These are phyloP conservation scores for Dilophus febrilis DNA, from an alignment of 2,888 invertebrate species.

Conservation along the genomic window DNA sequence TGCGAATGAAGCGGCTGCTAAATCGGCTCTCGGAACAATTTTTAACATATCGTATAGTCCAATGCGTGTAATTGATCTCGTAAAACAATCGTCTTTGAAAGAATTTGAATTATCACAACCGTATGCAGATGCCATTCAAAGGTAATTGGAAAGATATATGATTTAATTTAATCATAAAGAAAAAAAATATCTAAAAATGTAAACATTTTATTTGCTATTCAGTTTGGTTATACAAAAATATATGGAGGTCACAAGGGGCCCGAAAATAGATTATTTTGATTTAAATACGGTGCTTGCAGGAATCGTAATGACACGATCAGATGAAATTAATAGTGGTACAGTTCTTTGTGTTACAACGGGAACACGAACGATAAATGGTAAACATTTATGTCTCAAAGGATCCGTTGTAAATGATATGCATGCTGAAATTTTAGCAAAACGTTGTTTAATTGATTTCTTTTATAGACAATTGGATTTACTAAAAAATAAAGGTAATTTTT, in stretches of 20 bases:
- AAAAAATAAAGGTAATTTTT: slow-evolving; percentile 33
- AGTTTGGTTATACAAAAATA: too few species aligned
- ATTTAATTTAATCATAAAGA: too few species aligned
- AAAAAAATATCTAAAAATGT: not conserved
- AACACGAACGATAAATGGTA: slow-evolving; percentile 89
- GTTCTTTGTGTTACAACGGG: slow-evolving; percentile 68
- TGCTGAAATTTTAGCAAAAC: slow-evolving; percentile 84
- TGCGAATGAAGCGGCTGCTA: slow-evolving; percentile 80
- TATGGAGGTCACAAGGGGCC: too few species aligned
- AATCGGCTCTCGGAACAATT: slow-evolving; percentile 53
- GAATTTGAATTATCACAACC: slow-evolving; percentile 45
- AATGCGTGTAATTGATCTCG: slow-evolving; percentile 21
- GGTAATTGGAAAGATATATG: slow-evolving; percentile 28
- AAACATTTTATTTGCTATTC: too few species aligned
- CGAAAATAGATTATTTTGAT: slow-evolving; percentile 54
- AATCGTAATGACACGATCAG: slow-evolving; percentile 67
- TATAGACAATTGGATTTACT: slow-evolving; percentile 59
- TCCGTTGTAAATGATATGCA: slow-evolving; percentile 87
- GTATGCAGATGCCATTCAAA: slow-evolving; percentile 57
- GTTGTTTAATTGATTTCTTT: slow-evolving; percentile 61
- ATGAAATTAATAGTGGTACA: slow-evolving; percentile 30
- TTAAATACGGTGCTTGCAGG: slow-evolving; percentile 90
- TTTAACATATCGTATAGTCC: slow-evolving; percentile 31
- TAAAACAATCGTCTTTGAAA: slow-evolving; percentile 21
- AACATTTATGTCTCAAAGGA: slow-evolving; percentile 76